Evolutionary conservation across 1,140 invertebrate genomes (phyloP).

Genomic region (Leptinotarsa lineolata): DNA sequence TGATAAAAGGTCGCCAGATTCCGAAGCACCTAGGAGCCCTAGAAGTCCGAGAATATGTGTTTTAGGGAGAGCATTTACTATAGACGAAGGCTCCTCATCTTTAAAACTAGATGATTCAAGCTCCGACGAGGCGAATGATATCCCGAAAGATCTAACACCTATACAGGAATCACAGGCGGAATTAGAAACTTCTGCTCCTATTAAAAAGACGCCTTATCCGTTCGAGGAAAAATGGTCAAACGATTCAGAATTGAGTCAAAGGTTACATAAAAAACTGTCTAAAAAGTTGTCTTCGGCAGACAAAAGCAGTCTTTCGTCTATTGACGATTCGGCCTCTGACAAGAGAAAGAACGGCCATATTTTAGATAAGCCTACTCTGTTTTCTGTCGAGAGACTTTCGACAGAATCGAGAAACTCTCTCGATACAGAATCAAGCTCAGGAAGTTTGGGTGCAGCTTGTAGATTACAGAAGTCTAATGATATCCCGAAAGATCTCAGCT

Average conservation of each 20-base stretch:
- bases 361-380: constrained; percentile 46
- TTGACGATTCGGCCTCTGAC: constrained; percentile 50
- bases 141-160: constrained; percentile 48
- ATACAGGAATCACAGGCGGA: constrained; percentile 43
- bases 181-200: constrained; percentile 37
- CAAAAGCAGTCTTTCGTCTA: constrained; percentile 50
- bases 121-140: constrained; percentile 51
- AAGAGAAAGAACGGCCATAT: constrained; percentile 41
- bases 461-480: constrained; percentile 64
- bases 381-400: constrained; percentile 49
- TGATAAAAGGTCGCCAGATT: constrained; percentile 50
- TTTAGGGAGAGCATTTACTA: constrained; percentile 53
- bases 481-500: constrained; percentile 66
- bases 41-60: constrained; percentile 52
- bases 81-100: constrained; percentile 50
- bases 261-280: constrained; percentile 50
- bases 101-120: constrained; percentile 49
- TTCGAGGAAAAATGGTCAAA: constrained; percentile 56
- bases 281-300: constrained; percentile 53
- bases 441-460: constrained; percentile 66
- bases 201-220: constrained; percentile 52
- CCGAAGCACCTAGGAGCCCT: constrained; percentile 49
- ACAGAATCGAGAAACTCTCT: constrained; percentile 70
- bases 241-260: constrained; percentile 53
- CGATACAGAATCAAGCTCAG: constrained; percentile 75